phyloP scores from a whole-genome alignment of 2,113 vertebrate genomes.

The Rhipidura dahli region DNA sequence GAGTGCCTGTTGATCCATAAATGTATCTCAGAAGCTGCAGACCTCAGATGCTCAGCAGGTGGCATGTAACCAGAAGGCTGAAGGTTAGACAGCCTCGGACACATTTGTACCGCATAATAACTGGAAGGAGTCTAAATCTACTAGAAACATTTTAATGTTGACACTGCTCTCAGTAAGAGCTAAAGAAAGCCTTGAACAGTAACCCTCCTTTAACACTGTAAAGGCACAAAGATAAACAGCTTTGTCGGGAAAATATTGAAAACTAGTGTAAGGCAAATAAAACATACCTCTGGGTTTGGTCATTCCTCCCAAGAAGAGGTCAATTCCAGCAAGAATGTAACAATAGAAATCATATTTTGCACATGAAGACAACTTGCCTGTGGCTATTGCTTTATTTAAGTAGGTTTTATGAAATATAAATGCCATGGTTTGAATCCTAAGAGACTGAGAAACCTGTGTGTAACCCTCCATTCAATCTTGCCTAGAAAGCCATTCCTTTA shows the following conservation, averaged over 20 bases:
- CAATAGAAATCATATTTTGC: slow-evolving; percentile 15
- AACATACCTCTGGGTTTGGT: background rate
- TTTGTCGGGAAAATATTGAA: background rate
- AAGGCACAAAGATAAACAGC: background rate
- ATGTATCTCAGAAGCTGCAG: background rate
- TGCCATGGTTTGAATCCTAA: background rate
- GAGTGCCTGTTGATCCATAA: background rate
- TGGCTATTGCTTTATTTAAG: slow-evolving; percentile 5
- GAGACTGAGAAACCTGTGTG: background rate
- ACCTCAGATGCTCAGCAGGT: background rate
- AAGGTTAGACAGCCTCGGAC: background rate
- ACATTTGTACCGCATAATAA: background rate
- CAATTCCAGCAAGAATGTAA: background rate
- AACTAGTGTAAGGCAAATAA: background rate
- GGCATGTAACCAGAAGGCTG: background rate
- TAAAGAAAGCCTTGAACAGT: background rate
- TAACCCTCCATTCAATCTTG: background rate
- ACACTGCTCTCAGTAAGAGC: background rate
- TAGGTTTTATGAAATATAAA: slow-evolving; percentile 21
- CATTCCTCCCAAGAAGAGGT: background rate
- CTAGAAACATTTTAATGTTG: background rate
- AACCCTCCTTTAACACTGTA: background rate
- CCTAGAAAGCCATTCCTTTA: background rate
- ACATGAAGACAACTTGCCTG: background rate
- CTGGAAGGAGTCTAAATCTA: background rate